Conservation (phyloP, 1,140 invertebrate genomes). For the Penaeus chinensis region DNA sequence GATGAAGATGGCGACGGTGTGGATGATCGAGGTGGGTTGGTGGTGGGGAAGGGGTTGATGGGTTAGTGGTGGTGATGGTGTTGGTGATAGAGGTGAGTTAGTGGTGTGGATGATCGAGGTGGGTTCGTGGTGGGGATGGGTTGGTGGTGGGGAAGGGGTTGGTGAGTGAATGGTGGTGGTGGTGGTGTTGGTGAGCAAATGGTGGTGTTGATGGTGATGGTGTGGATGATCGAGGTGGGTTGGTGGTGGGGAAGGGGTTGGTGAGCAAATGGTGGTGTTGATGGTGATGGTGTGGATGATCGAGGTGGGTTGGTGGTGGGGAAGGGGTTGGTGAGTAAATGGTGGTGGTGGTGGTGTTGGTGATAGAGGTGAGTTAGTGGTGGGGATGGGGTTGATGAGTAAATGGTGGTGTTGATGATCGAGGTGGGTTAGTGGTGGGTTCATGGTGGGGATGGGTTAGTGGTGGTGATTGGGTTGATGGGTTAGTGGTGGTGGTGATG, state of each 20-base stretch:
- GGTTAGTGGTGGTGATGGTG: constrained; percentile 69
- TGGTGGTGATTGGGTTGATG: no score
- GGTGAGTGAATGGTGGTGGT: background rate
- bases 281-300: constrained; percentile 53
- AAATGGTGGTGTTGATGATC: no score
- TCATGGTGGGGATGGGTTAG: no score
- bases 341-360: no score
- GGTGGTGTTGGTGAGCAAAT: no score
- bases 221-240: constrained; percentile 44
- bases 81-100: no score
- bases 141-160: background rate
- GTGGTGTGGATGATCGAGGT: background rate
- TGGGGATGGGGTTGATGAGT: background rate
- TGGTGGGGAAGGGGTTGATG: constrained; percentile 67
- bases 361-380: no score
- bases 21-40: constrained; percentile 59
- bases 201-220: no score
- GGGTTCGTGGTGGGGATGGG: background rate
- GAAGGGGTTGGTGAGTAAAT: no score
- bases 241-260: constrained; percentile 67
- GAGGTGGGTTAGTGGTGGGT: background rate
- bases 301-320: no score
- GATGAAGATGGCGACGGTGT: constrained; percentile 67
- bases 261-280: no score
- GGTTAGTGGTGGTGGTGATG: no score